Base-by-base conservation (phyloP, 2,113 vertebrate genomes). In the Hydropotes inermis region DNA sequence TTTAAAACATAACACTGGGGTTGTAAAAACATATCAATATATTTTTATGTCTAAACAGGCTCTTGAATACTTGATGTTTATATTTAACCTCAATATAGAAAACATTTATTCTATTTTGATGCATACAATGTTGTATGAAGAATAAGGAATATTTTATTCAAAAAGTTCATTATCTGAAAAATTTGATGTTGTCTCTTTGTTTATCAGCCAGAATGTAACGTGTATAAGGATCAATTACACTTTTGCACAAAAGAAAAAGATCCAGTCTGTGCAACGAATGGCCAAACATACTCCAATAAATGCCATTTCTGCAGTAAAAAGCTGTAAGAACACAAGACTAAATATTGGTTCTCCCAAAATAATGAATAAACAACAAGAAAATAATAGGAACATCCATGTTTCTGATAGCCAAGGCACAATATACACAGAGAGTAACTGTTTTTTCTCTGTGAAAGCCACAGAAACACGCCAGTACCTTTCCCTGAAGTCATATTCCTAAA, bases 231-330 rank as follows among this genome's bases (percentile, higher is more conserved):
- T 3, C 1, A 0, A 2, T 5, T 23, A 43, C 0, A 28, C 30
- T 0, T 6, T 0, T 98, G 82, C 11, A 52, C 74, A 33, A 57
- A 2, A 67, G 52, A 82, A 64, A 1, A 1, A 6, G 12, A 89
- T 43, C 92, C 58, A 58, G 0, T 98, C 81, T 98, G 98, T 15
- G 84, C 2, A 57, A 92, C 36, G 17, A 47, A 95, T 60, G 92
- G 95, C 47, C 1, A 4, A 0, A 90, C 36, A 39, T 95, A 95
- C 1, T 0, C 0, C 5, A 98, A 97, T n/a, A 13, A 0, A 17
- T 98, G 97, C 13, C 0, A 12, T 11, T 97, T 97, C 97, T 98
- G 98, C 93, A 89, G 1, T 14, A 2, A 25, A 9, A 54, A 28
- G 27, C 1, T 64, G 94, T 97, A 97, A 98, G 97, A 17, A 76